A percentile compares a stretch with the other conserved stretches of the same genome.
phyloP scores from a whole-genome alignment of 2,888 invertebrate species.

The Mesoligia furuncula region DNA sequence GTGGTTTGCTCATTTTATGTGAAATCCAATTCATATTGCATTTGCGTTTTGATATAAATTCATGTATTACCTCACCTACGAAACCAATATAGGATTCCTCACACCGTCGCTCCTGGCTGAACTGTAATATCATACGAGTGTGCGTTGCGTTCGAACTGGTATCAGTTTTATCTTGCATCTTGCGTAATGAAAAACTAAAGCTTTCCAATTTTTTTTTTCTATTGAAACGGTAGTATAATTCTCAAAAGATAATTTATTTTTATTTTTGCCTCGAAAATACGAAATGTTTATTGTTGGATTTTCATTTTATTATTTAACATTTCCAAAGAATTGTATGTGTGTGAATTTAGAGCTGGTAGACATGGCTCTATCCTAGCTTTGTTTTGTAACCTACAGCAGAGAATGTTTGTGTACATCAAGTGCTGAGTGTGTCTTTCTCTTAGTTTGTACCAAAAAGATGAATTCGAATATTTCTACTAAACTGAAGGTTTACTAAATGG shows the following conservation, averaged over 20 bases:
- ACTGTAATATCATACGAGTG: background rate
- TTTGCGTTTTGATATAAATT: background rate
- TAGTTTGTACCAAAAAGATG: background rate
- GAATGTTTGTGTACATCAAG: background rate
- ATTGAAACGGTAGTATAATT: background rate
- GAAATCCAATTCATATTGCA: background rate
- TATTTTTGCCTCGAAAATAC: background rate
- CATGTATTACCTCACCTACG: background rate
- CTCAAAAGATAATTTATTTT: background rate
- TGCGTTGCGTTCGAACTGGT: too few relatives aligned
- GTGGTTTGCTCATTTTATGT: background rate
- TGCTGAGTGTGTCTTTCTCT: background rate
- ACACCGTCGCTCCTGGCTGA: background rate
- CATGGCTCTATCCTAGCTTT: background rate
- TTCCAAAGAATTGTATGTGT: too few relatives aligned
- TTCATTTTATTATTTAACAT: too few relatives aligned
- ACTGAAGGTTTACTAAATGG: too few relatives aligned
- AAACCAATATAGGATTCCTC: background rate
- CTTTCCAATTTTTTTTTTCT: background rate
- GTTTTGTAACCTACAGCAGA: background rate
- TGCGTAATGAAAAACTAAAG: background rate
- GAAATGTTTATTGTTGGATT: background rate
- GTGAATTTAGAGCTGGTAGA: too few relatives aligned
- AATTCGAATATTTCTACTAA: background rate
- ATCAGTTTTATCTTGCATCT: too few relatives aligned